phyloP scores from a whole-genome alignment of 1,140 invertebrate species.

The Drosophila sproati region DNA sequence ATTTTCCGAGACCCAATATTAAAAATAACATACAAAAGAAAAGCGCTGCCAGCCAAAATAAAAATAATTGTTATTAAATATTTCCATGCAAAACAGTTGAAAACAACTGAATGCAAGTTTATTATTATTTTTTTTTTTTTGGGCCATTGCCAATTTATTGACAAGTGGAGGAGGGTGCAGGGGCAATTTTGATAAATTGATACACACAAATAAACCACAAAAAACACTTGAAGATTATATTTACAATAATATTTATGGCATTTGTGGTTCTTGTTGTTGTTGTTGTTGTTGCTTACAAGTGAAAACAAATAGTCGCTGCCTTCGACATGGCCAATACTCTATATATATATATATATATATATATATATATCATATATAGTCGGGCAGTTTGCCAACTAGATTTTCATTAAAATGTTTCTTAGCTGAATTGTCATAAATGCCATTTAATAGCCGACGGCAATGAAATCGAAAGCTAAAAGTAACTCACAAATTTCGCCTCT shows the following conservation, averaged over 20 bases:
- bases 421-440: background rate
- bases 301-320: constrained; percentile 23
- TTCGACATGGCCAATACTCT: constrained; percentile 4
- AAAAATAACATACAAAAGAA: background rate
- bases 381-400: constrained; percentile 35
- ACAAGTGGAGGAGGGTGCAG: background rate
- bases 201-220: constrained; percentile 13
- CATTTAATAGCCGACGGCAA: constrained; percentile 13
- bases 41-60: background rate
- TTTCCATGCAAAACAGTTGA: constrained; percentile 12
- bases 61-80: constrained; percentile 38
- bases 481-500: background rate
- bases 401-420: background rate
- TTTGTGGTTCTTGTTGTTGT: constrained; percentile 19
- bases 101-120: constrained; percentile 25
- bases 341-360: background rate
- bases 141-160: constrained; percentile 36
- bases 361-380: background rate
- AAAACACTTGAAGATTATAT: constrained; percentile 12
- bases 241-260: constrained; percentile 19
- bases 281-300: constrained; percentile 27
- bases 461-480: constrained; percentile 38
- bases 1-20: constrained; percentile 30
- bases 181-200: background rate
- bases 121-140: constrained; percentile 4